Base-by-base conservation (phyloP, 2,113 vertebrate genomes). In the Beaufortia kweichowensis region DNA sequence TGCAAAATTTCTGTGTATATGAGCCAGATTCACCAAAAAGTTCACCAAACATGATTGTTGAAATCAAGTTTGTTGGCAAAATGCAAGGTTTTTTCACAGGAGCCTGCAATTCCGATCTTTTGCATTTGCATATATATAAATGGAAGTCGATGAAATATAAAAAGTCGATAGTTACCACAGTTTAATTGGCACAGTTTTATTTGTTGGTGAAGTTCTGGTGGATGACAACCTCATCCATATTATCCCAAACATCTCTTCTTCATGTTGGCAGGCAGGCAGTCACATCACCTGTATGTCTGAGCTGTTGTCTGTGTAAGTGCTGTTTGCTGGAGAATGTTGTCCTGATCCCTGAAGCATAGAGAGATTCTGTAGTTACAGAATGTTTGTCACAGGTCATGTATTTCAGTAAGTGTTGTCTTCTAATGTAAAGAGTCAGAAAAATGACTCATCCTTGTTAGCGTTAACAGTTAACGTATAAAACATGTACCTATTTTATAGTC, bases 251-350 rank as follows among this genome's bases (percentile, higher is more conserved):
- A 15, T 24, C 1, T 3, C 48, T 75, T 29, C 29, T 60, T 62
- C 14, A 26, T n/a, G 26, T 50, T 53, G 60, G 59, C 60, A 31
- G 19, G 15, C 21, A 56, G 9, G n/a, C n/a, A n/a, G n/a, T 64
- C 43, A 11, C 3, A 29, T 29, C 33, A 26, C 17, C 57, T 46
- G 65, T 35, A 31, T 59, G 28, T 43, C 33, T 19, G 2, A 6
- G 19, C 26, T 15, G 21, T 26, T 24, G 39, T 65, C 21, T 48
- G 14, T 41, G 48, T 66, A 41, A 65, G 62, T 39, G n/a, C 15
- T 6, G 23, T 66, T 76, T 65, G 62, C 33, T 65, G 26, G 21
- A 76, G 48, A 65, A 26, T 7, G 29, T 43, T 65, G 43, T 67
- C 65, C 5, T 33, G 66, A 15, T 31, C 28, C 46, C 28, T 23